Conservation (phyloP, 2,797 vertebrate species). For the Channallabes apus region DNA sequence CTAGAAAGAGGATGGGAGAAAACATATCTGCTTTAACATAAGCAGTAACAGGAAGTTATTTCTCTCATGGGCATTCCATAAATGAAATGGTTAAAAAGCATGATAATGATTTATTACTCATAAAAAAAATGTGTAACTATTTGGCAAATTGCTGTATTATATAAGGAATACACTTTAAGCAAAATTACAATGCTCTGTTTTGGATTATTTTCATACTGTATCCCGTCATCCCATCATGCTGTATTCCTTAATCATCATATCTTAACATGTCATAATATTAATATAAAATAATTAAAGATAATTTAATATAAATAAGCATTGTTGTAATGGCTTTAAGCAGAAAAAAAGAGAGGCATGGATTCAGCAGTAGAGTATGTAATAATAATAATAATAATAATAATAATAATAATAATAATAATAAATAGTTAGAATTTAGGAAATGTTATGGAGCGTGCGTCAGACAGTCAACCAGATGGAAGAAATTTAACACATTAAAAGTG, state of each 20-base stretch:
- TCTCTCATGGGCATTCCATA: neutral
- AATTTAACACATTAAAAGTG: constrained; percentile 11
- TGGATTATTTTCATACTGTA: neutral
- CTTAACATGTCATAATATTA: neutral
- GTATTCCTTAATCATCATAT: neutral
- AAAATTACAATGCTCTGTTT: neutral
- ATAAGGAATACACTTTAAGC: neutral
- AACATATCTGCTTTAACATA: neutral
- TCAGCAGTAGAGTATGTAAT: neutral
- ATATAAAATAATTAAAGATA: neutral
- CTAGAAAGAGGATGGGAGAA: neutral
- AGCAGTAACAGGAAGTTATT: neutral
- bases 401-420: neutral
- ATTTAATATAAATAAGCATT: neutral
- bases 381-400: constrained; percentile 11
- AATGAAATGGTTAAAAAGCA: neutral
- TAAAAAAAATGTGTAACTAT: neutral
- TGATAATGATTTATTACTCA: neutral
- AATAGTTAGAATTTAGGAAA: neutral
- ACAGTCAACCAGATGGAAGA: constrained; percentile 17
- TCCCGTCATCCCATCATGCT: neutral
- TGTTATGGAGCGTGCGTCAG: neutral
- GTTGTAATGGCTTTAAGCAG: neutral
- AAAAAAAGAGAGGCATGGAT: neutral
- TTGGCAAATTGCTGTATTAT: neutral